Evolutionary conservation across 2,797 vertebrate species (phyloP), one percentile per base, ranked within the genome.

Genomic region (Rhadinocentrus ornatus): DNA sequence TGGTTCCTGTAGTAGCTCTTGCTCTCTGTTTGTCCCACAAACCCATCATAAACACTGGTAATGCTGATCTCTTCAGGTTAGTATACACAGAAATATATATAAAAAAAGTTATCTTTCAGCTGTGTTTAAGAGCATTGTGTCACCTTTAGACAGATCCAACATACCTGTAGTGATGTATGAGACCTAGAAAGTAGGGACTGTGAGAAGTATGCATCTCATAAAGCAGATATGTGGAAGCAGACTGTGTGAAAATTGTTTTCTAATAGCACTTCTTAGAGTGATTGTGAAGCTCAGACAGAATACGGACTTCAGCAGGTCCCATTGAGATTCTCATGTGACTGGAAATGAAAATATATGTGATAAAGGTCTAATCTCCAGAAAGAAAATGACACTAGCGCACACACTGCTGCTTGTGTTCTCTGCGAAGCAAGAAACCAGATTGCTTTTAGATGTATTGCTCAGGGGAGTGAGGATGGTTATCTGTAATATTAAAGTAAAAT

Each of bases 391-490:
- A 6, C 26, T 37, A 37, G 35, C 35, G 13, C 35, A 37, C 11
- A 27, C 22, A 13, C 15, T 41, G 22, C 18, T 20, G 39, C 44
- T 48, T 48, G 46, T 22, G 16, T 48, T 48, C 46, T 48, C 46
- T 48, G 6, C 50, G 26, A 58, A 37, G 37, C 46, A 61, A 58
- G 15, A n/a, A 48, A 31, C 61, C 75, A 68, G 54, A 58, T 60
- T 71, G 50, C 34, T 41, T 71, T 66, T 35, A 13, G 41, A 66
- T 63, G 6, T n/a, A n/a, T 50, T 37, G 58, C 70, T 71, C 31
- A 4, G 18, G 69, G 41, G 48, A 57, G 24, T 2, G 18, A 31
- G 20, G 37, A 18, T 34, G 27, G 26, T 41, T 11, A 24, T 44
- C 37, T 12, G 69, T n/a, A 46, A 37, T 26, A 75, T 62, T 37